phyloP scores from a whole-genome alignment of 2,888 invertebrate genomes.

The Platerodrilus igneus region DNA sequence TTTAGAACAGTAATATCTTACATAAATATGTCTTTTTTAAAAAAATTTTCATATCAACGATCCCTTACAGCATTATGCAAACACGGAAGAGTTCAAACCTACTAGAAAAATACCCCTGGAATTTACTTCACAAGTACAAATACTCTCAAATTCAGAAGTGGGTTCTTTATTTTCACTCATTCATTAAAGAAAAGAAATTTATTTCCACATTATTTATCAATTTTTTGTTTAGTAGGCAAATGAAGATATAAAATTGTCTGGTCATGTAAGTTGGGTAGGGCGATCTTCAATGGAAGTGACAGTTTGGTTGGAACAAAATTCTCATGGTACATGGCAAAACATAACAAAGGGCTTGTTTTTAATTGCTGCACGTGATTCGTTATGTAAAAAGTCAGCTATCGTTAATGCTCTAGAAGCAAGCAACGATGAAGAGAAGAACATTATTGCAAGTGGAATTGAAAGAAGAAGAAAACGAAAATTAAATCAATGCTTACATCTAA shows the following conservation, averaged over 20 bases:
- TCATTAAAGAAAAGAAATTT: too few species aligned
- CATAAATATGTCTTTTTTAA: too few species aligned
- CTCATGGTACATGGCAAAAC: slow-evolving; percentile 34
- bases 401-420: slow-evolving; percentile 56
- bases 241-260: slow-evolving; percentile 63
- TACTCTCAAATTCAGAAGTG: too few species aligned
- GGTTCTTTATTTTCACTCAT: too few species aligned
- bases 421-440: slow-evolving; percentile 56
- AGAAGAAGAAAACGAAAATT: slow-evolving; percentile 51
- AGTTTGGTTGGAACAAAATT: slow-evolving; percentile 63
- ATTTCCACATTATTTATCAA: too few species aligned
- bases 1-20: too few species aligned
- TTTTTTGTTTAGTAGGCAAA: slow-evolving; percentile 42
- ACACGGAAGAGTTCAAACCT: too few species aligned
- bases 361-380: slow-evolving; percentile 66
- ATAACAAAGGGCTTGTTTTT: slow-evolving; percentile 64
- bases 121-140: too few species aligned
- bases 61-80: too few species aligned
- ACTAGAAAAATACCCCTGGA: too few species aligned
- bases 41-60: too few species aligned
- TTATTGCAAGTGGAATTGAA: slow-evolving; percentile 55
- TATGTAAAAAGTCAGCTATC: slow-evolving; percentile 53
- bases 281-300: slow-evolving; percentile 66
- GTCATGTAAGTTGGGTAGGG: slow-evolving; percentile 72
- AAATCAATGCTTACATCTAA: slow-evolving; percentile 53